A percentile compares a stretch with the other conserved stretches of the same genome.
phyloP scores from a whole-genome alignment of 1,140 invertebrate species.

The Drosophila eugracilis region DNA sequence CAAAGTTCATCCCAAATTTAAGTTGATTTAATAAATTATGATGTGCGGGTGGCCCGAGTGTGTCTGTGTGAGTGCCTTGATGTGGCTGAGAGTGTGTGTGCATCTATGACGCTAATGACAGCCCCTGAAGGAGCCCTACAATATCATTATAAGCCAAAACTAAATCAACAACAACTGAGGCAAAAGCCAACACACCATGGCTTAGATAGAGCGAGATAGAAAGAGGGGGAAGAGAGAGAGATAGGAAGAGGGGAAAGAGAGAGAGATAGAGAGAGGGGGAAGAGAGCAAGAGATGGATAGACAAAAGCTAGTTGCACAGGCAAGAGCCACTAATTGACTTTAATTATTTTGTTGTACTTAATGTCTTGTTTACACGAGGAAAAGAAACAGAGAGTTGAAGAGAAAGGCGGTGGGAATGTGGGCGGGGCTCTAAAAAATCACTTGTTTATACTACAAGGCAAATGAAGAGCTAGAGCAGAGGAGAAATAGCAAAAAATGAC shows the following conservation, averaged over 20 bases:
- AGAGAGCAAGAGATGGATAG: neutral
- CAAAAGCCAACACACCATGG: constrained; percentile 32
- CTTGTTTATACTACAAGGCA: constrained; percentile 44
- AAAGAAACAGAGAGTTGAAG: constrained; percentile 9
- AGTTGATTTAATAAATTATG: constrained; percentile 55
- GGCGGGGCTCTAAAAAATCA: constrained; percentile 51
- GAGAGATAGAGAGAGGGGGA: neutral
- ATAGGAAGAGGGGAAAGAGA: constrained; percentile 16
- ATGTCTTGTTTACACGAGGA: constrained; percentile 72
- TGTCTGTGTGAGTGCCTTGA: constrained; percentile 7
- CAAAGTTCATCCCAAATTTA: neutral
- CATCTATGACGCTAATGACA: constrained; percentile 53
- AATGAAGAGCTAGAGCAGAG: constrained; percentile 30
- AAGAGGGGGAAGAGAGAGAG: neutral
- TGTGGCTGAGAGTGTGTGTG: constrained; percentile 2
- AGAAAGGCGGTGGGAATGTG: constrained; percentile 9
- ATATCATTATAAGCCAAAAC: constrained; percentile 60
- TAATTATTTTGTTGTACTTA: constrained; percentile 83
- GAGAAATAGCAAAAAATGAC: constrained; percentile 12
- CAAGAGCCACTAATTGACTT: constrained; percentile 79
- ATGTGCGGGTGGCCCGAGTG: constrained; percentile 14
- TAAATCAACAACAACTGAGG: constrained; percentile 60
- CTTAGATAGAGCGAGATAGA: no score
- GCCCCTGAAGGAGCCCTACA: constrained; percentile 28
- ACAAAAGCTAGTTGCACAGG: constrained; percentile 48